Base-by-base conservation (phyloP, 2,888 invertebrate species). In the Eutolmus rufibarbis region DNA sequence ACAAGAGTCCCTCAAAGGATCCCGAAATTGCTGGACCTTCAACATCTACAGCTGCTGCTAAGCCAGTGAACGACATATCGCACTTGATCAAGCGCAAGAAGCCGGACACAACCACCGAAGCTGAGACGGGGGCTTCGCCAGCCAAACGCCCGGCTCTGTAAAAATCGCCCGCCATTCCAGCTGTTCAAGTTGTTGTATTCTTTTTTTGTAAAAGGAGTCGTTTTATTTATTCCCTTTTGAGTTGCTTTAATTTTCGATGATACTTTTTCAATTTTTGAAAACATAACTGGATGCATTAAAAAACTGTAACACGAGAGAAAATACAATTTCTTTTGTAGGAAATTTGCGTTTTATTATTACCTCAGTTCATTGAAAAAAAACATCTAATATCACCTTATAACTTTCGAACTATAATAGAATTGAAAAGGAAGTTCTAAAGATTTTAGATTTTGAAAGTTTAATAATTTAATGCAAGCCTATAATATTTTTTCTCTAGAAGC, bases 1-100 rank as follows among this genome's bases (percentile, higher is more conserved):
- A 88, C n/a, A 91, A 91, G 9, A 79, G 23, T 87, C 79, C 87
- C 8, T 46, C 31, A 14, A 66, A 66, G n/a, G 74, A 87, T 31
- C 34, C 76, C 88, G 89, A 89, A 74, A 74, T 57, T 37, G 90
- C 89, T 74, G 89, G 88, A 2, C 87, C 89, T 40, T 90, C 91
- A 1, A 90, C 92, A 3, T 88, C 90, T 12, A 88, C 90, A 23
- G 88, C 91, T 74, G 89, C 93, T 5, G 91, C 93, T 23, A 91
- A 94, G 28, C 95, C 95, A 90, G 95, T 94, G 0, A 95, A 94
- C 12, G 95, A 97, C 91, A 97, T 97, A 89, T 96, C 96, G 0
- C 97, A 97, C 92, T 94, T 97, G 87, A 96, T 97, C 89, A 96
- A 95, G 90, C 93, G 95, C 89, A 97, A 97, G 92, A 97, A 96